phyloP scores from a whole-genome alignment of 2,888 invertebrate species.

The Agrypnus murinus region DNA sequence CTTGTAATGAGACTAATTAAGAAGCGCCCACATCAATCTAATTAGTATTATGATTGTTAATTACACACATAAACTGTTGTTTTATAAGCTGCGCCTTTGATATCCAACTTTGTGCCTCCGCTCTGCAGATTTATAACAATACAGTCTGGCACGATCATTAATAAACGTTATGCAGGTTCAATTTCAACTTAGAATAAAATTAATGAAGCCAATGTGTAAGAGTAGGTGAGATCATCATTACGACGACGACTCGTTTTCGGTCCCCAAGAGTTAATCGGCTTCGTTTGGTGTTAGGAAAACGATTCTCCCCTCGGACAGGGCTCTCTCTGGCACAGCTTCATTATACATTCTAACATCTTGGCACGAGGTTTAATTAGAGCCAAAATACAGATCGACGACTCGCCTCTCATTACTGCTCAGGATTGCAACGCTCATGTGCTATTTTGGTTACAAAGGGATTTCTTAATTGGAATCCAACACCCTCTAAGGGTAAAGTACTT shows the following conservation, averaged over 20 bases:
- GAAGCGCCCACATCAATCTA: conserved; percentile 47
- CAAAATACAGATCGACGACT: conserved; percentile 51
- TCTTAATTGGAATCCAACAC: conserved; percentile 46
- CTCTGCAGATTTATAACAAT: conserved; percentile 44
- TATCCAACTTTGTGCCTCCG: conserved; percentile 41
- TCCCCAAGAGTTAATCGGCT: conserved; percentile 59
- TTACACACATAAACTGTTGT: conserved; percentile 47
- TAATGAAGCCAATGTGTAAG: conserved; percentile 58
- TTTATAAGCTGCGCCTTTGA: conserved; percentile 37
- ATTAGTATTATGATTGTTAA: conserved; percentile 50
- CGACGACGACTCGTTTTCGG: conserved; percentile 51
- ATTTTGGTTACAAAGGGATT: conserved; percentile 48
- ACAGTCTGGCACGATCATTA: conserved; percentile 50
- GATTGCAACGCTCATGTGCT: conserved; percentile 50
- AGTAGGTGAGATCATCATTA: conserved; percentile 57
- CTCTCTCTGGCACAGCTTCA: conserved; percentile 55
- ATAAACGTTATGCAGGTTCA: conserved; percentile 54
- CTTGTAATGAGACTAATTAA: conserved; percentile 43
- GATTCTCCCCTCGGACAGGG: conserved; percentile 55
- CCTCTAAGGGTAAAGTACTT: conserved; percentile 3
- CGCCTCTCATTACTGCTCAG: conserved; percentile 49
- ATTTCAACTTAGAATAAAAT: conserved; percentile 55
- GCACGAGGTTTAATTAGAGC: conserved; percentile 58
- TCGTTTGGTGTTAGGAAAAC: conserved; percentile 58
- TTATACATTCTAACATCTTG: conserved; percentile 59